Base-by-base conservation (phyloP, 2,888 invertebrate genomes). In the Dryobota labecula region DNA sequence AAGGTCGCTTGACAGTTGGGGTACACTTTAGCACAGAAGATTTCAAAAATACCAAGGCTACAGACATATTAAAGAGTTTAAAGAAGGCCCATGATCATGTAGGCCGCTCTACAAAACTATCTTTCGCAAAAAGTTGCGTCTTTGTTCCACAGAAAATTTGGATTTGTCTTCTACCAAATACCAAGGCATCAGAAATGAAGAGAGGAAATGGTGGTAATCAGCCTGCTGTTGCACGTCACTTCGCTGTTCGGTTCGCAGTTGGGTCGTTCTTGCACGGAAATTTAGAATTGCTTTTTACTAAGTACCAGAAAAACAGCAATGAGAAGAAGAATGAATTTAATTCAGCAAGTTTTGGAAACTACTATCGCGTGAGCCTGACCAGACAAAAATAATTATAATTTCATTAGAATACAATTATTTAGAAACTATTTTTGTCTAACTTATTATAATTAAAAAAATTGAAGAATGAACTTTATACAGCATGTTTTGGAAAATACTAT, bases 1-100 rank as follows among this genome's bases (percentile, higher is more conserved):
- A n/a, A n/a, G n/a, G n/a, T n/a, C n/a, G n/a, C n/a, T n/a, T n/a
- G n/a, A n/a, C n/a, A n/a, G n/a, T n/a, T n/a, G n/a, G n/a, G n/a
- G n/a, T n/a, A n/a, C n/a, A n/a, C n/a, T 79, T 70, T 84, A 63
- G 51, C 61, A 51, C 63, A 67, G 18, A 73, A 77, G 30, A 51
- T 75, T 82, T 80, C 38, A 54, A 61, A 45, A 72, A 24, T 67
- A 86, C 83, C 61, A 83, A 71, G 81, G 56, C 11, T 18, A 36
- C 82, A 87, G 71, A 63, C 70, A 24, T 41, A n/a, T 20, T 33
- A 36, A 13, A 24, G 54, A 66, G 66, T 36, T 45, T 38, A n/a
- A 13, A 27, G 53, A 38, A 30, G 7, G 9, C 2, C 20, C 13
- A 0, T 56, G 33, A 15, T 27, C 13, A 51, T 8, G n/a, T 45